Conservation (phyloP, 2,797 vertebrate species). For the Coilia nasus region DNA sequence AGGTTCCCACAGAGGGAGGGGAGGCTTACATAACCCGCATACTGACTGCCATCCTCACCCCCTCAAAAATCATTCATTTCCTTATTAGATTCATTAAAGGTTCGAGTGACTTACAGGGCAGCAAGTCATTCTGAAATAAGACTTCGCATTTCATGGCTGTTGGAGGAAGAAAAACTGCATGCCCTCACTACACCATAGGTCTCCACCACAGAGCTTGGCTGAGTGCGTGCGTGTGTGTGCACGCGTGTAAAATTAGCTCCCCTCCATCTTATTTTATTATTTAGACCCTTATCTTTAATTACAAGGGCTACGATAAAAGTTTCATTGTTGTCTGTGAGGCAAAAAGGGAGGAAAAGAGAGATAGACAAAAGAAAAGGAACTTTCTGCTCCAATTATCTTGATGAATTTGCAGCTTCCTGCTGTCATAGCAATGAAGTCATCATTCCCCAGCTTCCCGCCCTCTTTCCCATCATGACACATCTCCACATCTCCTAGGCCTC, state of each 20-base stretch:
- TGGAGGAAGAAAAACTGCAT: not conserved
- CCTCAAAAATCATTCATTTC: constrained; percentile 23
- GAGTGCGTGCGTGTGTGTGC: not conserved
- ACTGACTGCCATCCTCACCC: not conserved
- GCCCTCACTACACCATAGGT: not conserved
- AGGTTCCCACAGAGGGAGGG: not conserved
- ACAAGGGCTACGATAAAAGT: constrained; percentile 41
- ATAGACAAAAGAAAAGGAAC: constrained; percentile 38
- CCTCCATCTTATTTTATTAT: constrained; percentile 41
- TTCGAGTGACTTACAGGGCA: not conserved
- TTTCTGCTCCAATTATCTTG: constrained; percentile 51
- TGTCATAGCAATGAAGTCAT: constrained; percentile 40
- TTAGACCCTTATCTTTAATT: constrained; percentile 44
- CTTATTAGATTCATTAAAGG: constrained; percentile 14
- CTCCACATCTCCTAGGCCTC: not conserved
- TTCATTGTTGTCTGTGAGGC: constrained; percentile 42
- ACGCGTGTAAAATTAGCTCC: constrained; percentile 26
- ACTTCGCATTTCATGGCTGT: constrained; percentile 7
- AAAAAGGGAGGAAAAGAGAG: constrained; percentile 23
- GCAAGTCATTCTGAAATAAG: constrained; percentile 12
- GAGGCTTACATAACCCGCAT: constrained; percentile 18
- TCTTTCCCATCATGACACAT: not conserved
- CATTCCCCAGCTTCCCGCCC: constrained; percentile 28
- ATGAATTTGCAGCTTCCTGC: constrained; percentile 39
- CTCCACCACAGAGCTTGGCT: not conserved